Base-by-base conservation (phyloP, 64 coral and sea anemone genomes). In the Montipora foliosa region DNA sequence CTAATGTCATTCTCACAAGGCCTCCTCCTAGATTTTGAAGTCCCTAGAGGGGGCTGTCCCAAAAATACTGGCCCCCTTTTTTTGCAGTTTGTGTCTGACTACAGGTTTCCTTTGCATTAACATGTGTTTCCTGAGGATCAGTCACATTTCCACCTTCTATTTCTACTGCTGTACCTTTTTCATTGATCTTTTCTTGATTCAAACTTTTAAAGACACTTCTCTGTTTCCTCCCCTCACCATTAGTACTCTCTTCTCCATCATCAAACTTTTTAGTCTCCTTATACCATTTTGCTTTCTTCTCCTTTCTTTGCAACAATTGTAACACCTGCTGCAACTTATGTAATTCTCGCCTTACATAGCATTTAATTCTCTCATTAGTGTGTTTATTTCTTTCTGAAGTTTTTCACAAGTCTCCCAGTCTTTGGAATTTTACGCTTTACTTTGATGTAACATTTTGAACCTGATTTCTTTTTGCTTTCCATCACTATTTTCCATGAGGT, bases 211-310 rank as follows among this genome's bases (percentile, higher is more conserved):
- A 67, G 81, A 59, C 53, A 45, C 52, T 44, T 58, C 25, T 44
- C 67, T 70, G 67, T 70, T 70, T 70, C 67, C n/a, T 70, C 67
- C 67, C 67, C 5, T 70, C 0, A 70, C 13, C 67, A 70, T 12
- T 70, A 70, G 15, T 70, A 70, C 67, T 70, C 67, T 70, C 67
- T 84, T 84, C 81, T 19, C 48, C 48, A 84, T 57, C 50, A 57
- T 84, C 48, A 84, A 52, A 61, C 81, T 57, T 84, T 84, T 84
- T 53, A 15, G 53, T 90, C 7, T 90, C 69, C 20, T 90, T 60
- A 24, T 89, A 90, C 75, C 88, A 79, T 58, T 79, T 90, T 8
- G 76, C 78, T 75, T 89, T 90, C 8, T 4, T 72, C 50, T 79
- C 73, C 61, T 78, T 89, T 47, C 74, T 89, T 77, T 78, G 87